These are phyloP conservation scores for Atopsyche davidsoni DNA, from an alignment of 1,140 invertebrate species.

Conservation along the genomic window DNA sequence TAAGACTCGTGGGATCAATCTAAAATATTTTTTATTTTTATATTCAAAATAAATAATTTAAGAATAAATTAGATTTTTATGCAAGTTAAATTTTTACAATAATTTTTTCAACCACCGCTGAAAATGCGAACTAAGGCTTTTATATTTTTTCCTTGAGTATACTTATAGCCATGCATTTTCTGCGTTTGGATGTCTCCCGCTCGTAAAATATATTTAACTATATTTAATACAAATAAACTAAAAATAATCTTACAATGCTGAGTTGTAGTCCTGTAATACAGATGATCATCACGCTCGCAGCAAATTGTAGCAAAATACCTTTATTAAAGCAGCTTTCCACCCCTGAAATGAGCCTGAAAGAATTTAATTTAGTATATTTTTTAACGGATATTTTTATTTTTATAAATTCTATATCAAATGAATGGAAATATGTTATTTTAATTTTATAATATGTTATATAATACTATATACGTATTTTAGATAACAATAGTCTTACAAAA, in stretches of 20 bases:
- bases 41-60: no score
- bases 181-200: no score
- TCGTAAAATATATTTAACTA: conserved; percentile 3
- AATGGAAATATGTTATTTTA: no score
- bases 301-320: conserved; percentile 31
- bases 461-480: conserved; percentile 2
- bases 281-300: conserved; percentile 32
- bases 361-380: no score
- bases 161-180: no score
- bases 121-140: no score
- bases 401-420: no score
- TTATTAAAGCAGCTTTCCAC: conserved; percentile 31
- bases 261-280: conserved; percentile 34
- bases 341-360: conserved; percentile 27
- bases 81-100: background rate
- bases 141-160: background rate
- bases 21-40: no score
- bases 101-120: no score
- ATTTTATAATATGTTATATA: background rate
- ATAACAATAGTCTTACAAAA: no score
- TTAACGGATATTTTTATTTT: no score
- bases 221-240: conserved; percentile 19
- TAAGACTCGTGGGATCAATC: conserved; percentile 26
- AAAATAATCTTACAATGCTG: conserved; percentile 33
- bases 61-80: no score